Evolutionary conservation across 2,113 vertebrate genomes (phyloP).

Genomic region (Pimephales promelas): DNA sequence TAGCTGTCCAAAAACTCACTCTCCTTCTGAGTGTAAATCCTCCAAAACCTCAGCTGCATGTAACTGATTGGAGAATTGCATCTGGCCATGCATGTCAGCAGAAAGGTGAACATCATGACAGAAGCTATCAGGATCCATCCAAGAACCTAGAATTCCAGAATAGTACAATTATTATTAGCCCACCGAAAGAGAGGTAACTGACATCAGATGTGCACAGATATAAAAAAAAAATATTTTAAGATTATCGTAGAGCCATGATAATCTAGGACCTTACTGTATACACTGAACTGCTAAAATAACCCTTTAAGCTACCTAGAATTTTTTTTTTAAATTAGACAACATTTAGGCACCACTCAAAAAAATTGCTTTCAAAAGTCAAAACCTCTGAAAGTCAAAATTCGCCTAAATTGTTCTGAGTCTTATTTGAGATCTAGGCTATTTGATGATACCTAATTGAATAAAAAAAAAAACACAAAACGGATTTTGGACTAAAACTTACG

Average conservation of each 20-base stretch:
- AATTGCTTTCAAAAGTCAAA: neutral
- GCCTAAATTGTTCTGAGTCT: neutral
- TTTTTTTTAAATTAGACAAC: no score
- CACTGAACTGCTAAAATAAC: no score
- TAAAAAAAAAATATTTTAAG: neutral
- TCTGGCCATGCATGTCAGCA: conserved; percentile 56
- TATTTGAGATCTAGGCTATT: neutral
- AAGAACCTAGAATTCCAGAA: conserved; percentile 67
- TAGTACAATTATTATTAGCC: no score
- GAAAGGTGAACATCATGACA: conserved; percentile 62
- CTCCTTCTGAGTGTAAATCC: conserved; percentile 75
- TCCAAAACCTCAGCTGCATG: conserved; percentile 79
- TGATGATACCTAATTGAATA: neutral
- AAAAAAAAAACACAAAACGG: no score
- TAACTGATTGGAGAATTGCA: conserved; percentile 77
- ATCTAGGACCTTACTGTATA: neutral
- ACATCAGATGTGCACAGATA: neutral
- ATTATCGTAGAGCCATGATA: neutral
- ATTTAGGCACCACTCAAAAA: no score
- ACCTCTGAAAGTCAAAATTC: neutral
- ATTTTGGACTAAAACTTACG: neutral
- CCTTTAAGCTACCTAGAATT: no score
- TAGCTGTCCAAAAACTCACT: conserved; percentile 62
- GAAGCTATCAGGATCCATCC: conserved; percentile 78
- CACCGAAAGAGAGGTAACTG: no score